Conservation (phyloP, 2,113 vertebrate species). For the Drymodes brunneopygia region DNA sequence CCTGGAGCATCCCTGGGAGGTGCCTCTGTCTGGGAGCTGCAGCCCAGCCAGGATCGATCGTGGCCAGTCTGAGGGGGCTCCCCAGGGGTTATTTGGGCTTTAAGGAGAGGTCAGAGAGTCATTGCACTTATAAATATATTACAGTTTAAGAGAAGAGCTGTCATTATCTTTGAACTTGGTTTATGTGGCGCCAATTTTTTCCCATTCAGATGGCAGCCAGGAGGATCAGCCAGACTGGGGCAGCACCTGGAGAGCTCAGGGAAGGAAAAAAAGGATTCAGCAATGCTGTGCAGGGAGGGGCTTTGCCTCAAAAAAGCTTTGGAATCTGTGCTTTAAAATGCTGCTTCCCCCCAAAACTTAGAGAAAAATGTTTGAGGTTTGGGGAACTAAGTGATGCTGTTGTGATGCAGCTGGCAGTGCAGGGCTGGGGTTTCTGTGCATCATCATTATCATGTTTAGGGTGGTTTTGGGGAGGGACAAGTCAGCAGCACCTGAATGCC, state of each 20-base stretch:
- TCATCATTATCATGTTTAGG: background rate
- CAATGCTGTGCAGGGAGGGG: background rate
- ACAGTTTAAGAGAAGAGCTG: constrained; percentile 27
- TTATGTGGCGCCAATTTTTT: background rate
- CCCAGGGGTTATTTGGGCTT: constrained; percentile 38
- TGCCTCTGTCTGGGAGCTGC: background rate
- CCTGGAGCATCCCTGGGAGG: background rate
- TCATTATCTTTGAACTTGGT: background rate
- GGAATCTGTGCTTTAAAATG: background rate
- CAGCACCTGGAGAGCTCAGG: background rate
- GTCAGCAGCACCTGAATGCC: background rate
- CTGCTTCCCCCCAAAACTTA: background rate
- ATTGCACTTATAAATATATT: constrained; percentile 51
- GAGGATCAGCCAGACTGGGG: background rate
- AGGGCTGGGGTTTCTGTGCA: background rate
- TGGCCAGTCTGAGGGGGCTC: background rate
- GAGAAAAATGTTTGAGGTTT: background rate
- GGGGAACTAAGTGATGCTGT: background rate
- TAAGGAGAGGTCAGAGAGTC: constrained; percentile 58
- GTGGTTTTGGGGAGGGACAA: background rate
- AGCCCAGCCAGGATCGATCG: constrained; percentile 31
- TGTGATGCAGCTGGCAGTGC: fast-evolving
- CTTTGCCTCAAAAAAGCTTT: background rate
- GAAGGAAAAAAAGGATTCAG: background rate
- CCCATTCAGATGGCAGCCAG: background rate